Evolutionary conservation across 2,888 invertebrate genomes (phyloP).

Genomic region (Clanis bilineata): DNA sequence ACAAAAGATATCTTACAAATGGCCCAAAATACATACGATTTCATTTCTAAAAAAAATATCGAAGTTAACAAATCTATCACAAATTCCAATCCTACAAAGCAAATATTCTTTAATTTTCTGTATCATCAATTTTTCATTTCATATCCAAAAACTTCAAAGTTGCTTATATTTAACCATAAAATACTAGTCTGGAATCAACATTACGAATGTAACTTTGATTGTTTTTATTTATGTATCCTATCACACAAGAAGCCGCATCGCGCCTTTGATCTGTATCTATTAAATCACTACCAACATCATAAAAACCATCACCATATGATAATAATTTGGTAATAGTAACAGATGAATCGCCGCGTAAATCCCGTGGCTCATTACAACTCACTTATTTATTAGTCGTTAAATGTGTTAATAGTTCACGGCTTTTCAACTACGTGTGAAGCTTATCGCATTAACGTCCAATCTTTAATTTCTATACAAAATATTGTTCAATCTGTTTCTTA

Average conservation of each 20-base stretch:
- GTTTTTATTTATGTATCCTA: not conserved
- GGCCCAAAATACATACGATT: too few relatives aligned
- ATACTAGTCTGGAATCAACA: not conserved
- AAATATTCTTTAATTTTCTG: too few relatives aligned
- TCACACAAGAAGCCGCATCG: not conserved
- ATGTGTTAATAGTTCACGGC: not conserved
- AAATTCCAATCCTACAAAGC: too few relatives aligned
- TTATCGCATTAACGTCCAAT: not conserved
- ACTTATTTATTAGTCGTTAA: not conserved
- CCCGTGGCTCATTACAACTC: not conserved
- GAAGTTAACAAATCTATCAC: too few relatives aligned
- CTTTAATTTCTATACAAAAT: not conserved
- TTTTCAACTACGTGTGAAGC: not conserved
- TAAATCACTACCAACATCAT: not conserved
- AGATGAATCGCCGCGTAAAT: not conserved
- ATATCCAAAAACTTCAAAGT: too few relatives aligned
- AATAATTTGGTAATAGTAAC: not conserved
- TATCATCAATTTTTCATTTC: too few relatives aligned
- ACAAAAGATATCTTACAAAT: too few relatives aligned
- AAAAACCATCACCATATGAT: slow-evolving; percentile 7
- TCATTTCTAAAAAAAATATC: too few relatives aligned
- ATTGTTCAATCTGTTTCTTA: not conserved
- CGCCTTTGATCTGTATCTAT: slow-evolving; percentile 1
- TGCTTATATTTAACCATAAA: too few relatives aligned
- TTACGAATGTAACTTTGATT: not conserved